Percentiles rank a stretch among this genome's conserved stretches.
Evolutionary conservation across 2,797 vertebrate genomes (phyloP).

Genomic region (Micrastur ruficollis): DNA sequence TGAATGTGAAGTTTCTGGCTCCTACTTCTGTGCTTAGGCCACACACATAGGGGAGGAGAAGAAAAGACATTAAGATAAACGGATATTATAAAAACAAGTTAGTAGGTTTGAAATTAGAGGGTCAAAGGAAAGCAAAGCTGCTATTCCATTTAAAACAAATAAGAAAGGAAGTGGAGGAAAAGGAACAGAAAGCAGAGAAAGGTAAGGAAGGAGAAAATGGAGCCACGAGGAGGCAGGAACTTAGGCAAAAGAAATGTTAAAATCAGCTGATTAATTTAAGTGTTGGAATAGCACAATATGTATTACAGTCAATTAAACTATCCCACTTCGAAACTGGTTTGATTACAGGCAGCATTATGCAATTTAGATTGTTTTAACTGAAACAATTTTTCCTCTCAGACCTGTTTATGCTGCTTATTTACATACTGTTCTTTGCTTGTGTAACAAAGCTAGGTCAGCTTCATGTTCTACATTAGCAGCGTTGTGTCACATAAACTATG

Average conservation of each 20-base stretch:
- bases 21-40: not conserved
- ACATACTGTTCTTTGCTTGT: not conserved
- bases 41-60: not conserved
- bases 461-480: not conserved
- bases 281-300: not conserved
- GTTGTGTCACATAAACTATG: not conserved
- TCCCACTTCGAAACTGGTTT: not conserved
- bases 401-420: not conserved
- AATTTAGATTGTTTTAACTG: not conserved
- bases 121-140: not conserved
- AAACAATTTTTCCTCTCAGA: constrained; percentile 12
- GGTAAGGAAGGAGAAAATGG: not conserved
- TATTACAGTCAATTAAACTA: not conserved
- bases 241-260: not conserved
- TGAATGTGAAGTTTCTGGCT: not conserved
- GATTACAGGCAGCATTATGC: not conserved
- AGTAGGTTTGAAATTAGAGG: not conserved
- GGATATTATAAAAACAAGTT: not conserved
- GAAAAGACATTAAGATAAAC: not conserved
- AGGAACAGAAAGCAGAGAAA: not conserved
- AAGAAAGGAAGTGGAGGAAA: not conserved
- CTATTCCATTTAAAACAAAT: not conserved
- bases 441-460: not conserved
- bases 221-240: not conserved
- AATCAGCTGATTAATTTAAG: not conserved